Base-by-base conservation (phyloP, 2,113 vertebrate species). In the Sorex fumeus region DNA sequence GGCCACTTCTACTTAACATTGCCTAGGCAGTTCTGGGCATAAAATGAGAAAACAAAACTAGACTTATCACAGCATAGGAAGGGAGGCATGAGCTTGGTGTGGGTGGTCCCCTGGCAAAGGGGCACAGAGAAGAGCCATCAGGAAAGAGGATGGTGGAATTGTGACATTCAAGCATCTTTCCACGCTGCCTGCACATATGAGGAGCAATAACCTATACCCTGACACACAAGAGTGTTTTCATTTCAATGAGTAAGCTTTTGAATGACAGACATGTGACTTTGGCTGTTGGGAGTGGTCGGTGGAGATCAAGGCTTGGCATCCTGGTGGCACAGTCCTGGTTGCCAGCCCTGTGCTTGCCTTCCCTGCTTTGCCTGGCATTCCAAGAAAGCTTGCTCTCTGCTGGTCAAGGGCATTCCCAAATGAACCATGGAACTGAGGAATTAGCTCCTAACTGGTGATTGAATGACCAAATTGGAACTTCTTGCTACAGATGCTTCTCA, bases 181-280 rank as follows among this genome's bases (percentile, higher is more conserved):
- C 25, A 62, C 77, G 45, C 19, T 57, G 4, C 25, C 62, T 2
- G 2, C 27, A 32, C 23, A 21, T n/a, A 4, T 8, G 76, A 76
- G 34, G 13, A 12, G 8, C 2, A 23, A 43, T 66, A 74, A 90
- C 75, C 92, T 95, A 1, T 25, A 8, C 6, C 2, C 6, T 62
- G 25, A 93, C 94, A 93, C 91, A 90, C 91, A 91, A 62, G 60
- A 18, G 32, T 28, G 3, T 7, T 91, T 96, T 88, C 69, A 88
- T 91, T 95, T 94, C 78, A 93, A 80, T 78, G 94, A 95, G 84
- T 90, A 40, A 40, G 45, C 94, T 97, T 97, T 97, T 98, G 98
- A 98, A 98, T 98, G 96, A 97, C 97, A 98, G 98, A 96, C 95
- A 97, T 93, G 67, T 97, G 97, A 97, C 96, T 96, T 96, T 77